Evolutionary conservation across 2,797 vertebrate species (phyloP), one percentile per base, ranked within the genome.

Genomic region (Diceros bicornis): DNA sequence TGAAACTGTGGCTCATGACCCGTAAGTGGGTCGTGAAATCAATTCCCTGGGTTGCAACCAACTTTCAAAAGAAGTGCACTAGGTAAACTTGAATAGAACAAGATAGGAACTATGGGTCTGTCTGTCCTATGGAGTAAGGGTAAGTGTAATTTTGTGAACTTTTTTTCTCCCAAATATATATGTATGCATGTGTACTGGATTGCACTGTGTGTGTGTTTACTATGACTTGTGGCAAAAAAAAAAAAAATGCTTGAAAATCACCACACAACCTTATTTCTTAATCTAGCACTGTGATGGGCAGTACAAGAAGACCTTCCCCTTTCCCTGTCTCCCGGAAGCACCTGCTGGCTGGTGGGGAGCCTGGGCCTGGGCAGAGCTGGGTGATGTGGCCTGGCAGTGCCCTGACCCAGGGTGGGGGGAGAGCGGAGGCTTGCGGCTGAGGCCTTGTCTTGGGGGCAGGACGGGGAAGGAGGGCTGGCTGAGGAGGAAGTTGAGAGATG

Each of bases 351-450:
- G 29, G 12, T 14, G 1, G 44, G 34, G 52, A 66, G 12, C 23
- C 37, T 7, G 41, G 4, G 11, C 4, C 20, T 0, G 0, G 4
- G 2, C 3, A 34, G 68, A 44, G 14, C 12, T 27, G 20, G 21
- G 25, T 74, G 44, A 37, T 3, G 23, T 44, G 23, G 34, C 11
- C 64, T 69, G 57, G 47, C 2, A 0, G 17, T 10, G 7, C 57
- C 27, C 64, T 34, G 68, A 27, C 18, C 11, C 1, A 34, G 20
- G 20, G 6, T 18, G 20, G 59, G 18, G 34, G 10, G 85, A 25
- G 16, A 41, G 27, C 11, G 17, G 11, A 72, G 41, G 47, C 44
- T 69, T 78, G 61, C 4, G 11, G 12, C 37, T 13, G 14, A 59
- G 62, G 18, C 20, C 18, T 32, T 47, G 7, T 82, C 18, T 52